Conservation (phyloP, 2,113 vertebrate species). For the Phylloscopus trochiloides region DNA sequence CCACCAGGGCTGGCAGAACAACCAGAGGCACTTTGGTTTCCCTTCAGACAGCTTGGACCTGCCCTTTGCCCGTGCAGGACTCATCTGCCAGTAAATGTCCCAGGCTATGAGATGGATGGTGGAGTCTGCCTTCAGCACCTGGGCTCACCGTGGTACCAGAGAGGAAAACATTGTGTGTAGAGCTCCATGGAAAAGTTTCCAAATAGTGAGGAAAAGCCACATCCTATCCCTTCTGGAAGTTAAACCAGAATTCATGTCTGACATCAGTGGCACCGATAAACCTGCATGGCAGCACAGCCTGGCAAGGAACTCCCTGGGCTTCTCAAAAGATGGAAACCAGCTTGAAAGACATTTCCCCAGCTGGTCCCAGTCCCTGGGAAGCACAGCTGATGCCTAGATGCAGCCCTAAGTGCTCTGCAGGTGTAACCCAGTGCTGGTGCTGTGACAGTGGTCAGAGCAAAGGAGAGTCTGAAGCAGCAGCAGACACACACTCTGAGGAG, state of each 20-base stretch:
- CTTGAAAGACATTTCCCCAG: background rate
- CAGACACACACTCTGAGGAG: background rate
- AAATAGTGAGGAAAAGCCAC: background rate
- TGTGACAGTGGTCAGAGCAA: background rate
- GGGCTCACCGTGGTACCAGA: background rate
- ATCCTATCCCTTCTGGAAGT: background rate
- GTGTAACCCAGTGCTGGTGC: accelerated
- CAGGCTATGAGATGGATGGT: background rate
- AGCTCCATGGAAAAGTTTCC: background rate
- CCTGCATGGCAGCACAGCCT: background rate
- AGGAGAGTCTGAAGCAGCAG: background rate
- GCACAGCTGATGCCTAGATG: background rate
- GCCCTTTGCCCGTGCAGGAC: background rate
- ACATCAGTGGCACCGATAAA: background rate
- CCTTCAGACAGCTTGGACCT: background rate
- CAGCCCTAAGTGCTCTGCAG: background rate
- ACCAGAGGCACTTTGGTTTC: background rate
- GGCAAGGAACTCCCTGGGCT: background rate
- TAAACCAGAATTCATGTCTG: background rate
- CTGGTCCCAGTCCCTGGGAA: background rate
- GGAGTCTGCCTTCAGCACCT: background rate
- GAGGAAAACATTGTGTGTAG: accelerated
- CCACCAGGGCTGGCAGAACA: background rate
- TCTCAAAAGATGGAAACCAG: background rate
- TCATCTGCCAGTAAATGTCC: background rate